Base-by-base conservation (phyloP, 2,797 vertebrate genomes). In the Hephaestus fuliginosus region DNA sequence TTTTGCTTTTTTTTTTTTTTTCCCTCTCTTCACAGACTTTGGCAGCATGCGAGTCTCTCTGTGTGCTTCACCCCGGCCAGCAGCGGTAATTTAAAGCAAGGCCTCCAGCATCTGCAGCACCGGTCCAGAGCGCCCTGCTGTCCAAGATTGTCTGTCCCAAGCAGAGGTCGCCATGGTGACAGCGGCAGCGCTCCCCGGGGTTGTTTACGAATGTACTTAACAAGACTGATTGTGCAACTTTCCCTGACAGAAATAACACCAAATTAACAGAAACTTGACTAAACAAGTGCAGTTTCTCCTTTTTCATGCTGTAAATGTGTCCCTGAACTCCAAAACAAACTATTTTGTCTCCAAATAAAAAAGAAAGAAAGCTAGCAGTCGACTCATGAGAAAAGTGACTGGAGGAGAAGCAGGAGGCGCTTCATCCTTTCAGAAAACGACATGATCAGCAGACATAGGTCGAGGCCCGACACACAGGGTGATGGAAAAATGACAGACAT, bases 91-190 rank as follows among this genome's bases (percentile, higher is more conserved):
- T 92, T 89, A 91, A 89, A 86, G 76, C 57, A 70, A 88, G 78
- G 67, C 84, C 82, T 88, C 66, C 80, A 82, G 88, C 86, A 90
- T 91, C 87, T 89, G 87, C 55, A 76, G 62, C 70, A 52, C 33
- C 44, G 60, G 69, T 49, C 78, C 77, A 68, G 52, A 52, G 28
- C 55, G 2, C 33, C 65, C 74, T 39, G 64, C 46, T 76, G 80
- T 81, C 85, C 72, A 76, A 75, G 87, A 85, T 83, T 76, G 83
- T 81, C 78, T 13, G 33, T 80, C 74, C 80, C 63, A 64, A 75
- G 80, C 69, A 85, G 76, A 86, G 79, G 89, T 94, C 89, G 60
- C 89, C 75, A 84, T 85, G 87, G 91, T 78, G 88, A 90, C 85
- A 49, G 90, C 76, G 71, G 80, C 55, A 64, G 70, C 14, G 69